Conservation (phyloP, 1,140 invertebrate species). For the Aphelenchoides fujianensis region DNA sequence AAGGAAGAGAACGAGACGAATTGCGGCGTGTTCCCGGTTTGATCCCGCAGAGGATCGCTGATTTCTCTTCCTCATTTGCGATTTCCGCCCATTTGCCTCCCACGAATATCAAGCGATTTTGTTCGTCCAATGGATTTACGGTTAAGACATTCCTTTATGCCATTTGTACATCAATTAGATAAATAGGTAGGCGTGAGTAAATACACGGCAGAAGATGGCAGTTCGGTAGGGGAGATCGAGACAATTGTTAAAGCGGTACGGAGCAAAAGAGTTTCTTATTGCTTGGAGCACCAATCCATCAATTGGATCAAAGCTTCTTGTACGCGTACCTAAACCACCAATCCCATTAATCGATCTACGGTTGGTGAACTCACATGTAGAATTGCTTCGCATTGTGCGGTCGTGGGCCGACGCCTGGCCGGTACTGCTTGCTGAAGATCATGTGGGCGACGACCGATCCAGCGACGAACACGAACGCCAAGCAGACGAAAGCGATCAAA, state of each 20-base stretch:
- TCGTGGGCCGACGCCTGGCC: not conserved
- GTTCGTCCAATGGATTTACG: not conserved
- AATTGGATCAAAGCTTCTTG: constrained; percentile 7
- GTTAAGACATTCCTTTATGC: not conserved
- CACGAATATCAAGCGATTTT: not conserved
- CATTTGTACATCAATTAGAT: not conserved
- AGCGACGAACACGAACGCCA: constrained; percentile 35
- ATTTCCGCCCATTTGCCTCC: too few relatives aligned
- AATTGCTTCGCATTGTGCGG: constrained; percentile 13
- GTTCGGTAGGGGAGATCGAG: too few relatives aligned
- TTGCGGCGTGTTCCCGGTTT: too few relatives aligned
- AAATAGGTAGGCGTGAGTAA: too few relatives aligned
- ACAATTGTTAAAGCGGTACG: not conserved
- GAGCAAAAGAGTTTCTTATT: not conserved
- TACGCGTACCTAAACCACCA: constrained; percentile 3
- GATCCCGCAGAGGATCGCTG: too few relatives aligned
- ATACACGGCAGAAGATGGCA: too few relatives aligned
- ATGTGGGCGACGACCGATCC: constrained; percentile 32
- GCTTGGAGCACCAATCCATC: not conserved
- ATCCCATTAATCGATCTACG: not conserved
- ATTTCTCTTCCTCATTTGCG: too few relatives aligned
- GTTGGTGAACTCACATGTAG: not conserved
- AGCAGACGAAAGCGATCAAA: constrained; percentile 35
- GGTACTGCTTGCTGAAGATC: constrained; percentile 22
- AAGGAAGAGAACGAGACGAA: too few relatives aligned